A percentile compares a stretch with the other conserved stretches of the same genome.
phyloP scores from a whole-genome alignment of 2,888 invertebrate genomes.

The Meandrusa payeni region DNA sequence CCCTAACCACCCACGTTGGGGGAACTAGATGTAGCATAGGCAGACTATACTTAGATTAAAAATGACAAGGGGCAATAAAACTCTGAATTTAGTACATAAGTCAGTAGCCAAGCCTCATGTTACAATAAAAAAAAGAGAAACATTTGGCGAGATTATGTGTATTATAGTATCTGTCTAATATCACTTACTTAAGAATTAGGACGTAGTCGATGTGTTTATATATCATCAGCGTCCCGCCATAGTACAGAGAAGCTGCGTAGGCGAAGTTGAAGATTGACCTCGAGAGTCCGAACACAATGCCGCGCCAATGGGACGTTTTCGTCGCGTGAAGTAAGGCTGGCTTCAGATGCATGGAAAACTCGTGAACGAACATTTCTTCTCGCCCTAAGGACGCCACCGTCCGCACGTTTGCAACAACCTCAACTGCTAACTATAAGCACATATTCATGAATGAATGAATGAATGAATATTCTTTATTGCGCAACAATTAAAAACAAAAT shows the following conservation, averaged over 20 bases:
- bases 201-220: slow-evolving; percentile 79
- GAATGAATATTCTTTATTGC: too few relatives aligned
- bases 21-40: too few relatives aligned
- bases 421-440: slow-evolving; percentile 85
- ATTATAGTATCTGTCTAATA: too few relatives aligned
- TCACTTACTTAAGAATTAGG: slow-evolving; percentile 86
- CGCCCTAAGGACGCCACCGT: slow-evolving; percentile 88
- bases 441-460: too few relatives aligned
- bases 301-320: slow-evolving; percentile 83
- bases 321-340: slow-evolving; percentile 82
- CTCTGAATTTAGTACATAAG: too few relatives aligned
- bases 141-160: too few relatives aligned
- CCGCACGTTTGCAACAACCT: slow-evolving; percentile 88
- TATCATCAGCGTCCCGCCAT: slow-evolving; percentile 85
- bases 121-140: too few relatives aligned
- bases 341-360: slow-evolving; percentile 81
- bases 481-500: too few relatives aligned
- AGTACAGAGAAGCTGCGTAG: slow-evolving; percentile 85
- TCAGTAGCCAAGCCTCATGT: too few relatives aligned
- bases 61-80: too few relatives aligned
- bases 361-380: slow-evolving; percentile 83
- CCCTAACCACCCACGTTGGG: too few relatives aligned
- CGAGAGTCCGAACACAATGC: slow-evolving; percentile 86
- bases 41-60: too few relatives aligned
- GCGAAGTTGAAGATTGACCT: slow-evolving; percentile 87